Evolutionary conservation across 2,888 invertebrate genomes (phyloP).

Genomic region (Scrobipalpa costella): DNA sequence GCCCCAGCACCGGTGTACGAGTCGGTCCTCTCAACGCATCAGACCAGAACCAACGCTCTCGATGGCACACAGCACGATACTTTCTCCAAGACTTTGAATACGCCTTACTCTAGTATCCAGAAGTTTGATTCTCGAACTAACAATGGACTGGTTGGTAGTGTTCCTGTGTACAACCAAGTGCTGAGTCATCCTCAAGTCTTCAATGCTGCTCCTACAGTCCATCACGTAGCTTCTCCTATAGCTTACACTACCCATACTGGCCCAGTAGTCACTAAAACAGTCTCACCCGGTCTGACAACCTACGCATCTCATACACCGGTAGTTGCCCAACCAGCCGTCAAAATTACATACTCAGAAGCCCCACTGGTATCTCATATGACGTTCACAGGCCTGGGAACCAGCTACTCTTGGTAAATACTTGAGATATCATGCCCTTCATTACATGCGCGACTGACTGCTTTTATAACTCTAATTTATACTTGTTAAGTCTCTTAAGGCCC

Average conservation of each 20-base stretch:
- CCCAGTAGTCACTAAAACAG: conserved; percentile 32
- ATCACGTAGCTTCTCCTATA: conserved; percentile 36
- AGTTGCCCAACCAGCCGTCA: conserved; percentile 30
- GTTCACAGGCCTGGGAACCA: conserved; percentile 47
- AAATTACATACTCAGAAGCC: conserved; percentile 45
- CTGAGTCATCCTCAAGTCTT: conserved; percentile 35
- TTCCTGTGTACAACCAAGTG: conserved; percentile 38
- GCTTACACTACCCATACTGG: conserved; percentile 36
- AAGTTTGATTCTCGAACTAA: conserved; percentile 37
- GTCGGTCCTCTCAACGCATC: conserved; percentile 38
- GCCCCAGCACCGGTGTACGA: conserved; percentile 42
- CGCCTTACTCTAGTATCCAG: conserved; percentile 37
- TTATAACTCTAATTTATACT: conserved; percentile 40
- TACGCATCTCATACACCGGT: conserved; percentile 38
- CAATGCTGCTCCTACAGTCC: conserved; percentile 34
- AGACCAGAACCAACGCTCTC: conserved; percentile 36
- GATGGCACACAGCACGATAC: conserved; percentile 38
- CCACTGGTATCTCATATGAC: conserved; percentile 51
- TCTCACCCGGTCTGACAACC: conserved; percentile 37
- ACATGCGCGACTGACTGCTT: conserved; percentile 53
- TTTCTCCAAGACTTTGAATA: conserved; percentile 39
- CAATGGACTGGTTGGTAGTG: conserved; percentile 29
- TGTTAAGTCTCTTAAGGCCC: conserved; percentile 1
- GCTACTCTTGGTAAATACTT: conserved; percentile 54
- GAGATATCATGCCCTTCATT: conserved; percentile 34